phyloP scores from a whole-genome alignment of 2,797 vertebrate genomes.

The Falco novaeseelandiae region DNA sequence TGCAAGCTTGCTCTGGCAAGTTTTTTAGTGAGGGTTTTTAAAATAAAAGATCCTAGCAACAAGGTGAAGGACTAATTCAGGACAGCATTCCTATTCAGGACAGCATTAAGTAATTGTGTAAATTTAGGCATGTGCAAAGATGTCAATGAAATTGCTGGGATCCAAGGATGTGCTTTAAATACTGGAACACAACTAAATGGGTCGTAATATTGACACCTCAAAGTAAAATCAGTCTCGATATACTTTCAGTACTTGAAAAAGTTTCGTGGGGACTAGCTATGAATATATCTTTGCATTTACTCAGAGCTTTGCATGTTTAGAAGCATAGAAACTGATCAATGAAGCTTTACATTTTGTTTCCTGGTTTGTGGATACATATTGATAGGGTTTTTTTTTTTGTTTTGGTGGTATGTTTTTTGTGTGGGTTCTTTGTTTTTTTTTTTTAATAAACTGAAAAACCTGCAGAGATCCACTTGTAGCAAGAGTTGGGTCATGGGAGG shows the following conservation, averaged over 20 bases:
- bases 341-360: neutral
- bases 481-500: neutral
- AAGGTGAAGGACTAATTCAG: neutral
- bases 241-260: neutral
- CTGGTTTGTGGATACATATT: neutral
- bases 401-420: no score
- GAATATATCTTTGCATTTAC: neutral
- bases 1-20: conserved; percentile 39
- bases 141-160: neutral
- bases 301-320: neutral
- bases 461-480: neutral
- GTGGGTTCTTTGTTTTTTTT: neutral
- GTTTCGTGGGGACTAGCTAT: neutral
- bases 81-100: neutral
- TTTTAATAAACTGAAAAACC: neutral
- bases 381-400: no score
- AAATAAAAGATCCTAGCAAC: conserved; percentile 20
- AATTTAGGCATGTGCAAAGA: neutral
- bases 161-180: neutral
- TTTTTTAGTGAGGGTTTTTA: neutral
- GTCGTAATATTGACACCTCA: neutral
- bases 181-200: neutral
- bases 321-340: neutral
- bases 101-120: neutral
- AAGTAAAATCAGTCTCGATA: neutral